Base-by-base conservation (phyloP, 2,797 vertebrate genomes). In the Pagetopsis macropterus region DNA sequence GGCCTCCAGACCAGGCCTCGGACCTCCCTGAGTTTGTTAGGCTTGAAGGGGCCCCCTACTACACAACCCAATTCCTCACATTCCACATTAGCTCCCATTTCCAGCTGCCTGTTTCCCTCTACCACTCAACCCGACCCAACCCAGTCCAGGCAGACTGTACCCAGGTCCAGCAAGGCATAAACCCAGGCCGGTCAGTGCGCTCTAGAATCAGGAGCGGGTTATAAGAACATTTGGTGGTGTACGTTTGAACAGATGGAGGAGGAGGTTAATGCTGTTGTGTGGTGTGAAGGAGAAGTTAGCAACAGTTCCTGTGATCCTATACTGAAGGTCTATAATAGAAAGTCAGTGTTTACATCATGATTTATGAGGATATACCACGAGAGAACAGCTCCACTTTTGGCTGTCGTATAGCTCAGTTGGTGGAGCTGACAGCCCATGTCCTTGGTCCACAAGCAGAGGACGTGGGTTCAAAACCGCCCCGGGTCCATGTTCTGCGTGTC, bases 11-110 rank as follows among this genome's bases (percentile, higher is more conserved):
- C 94, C 93, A 94, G 92, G 89, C 91, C 92, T 92, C 65, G 90
- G 95, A 95, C 95, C 95, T 95, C 95, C 95, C 93, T 95, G 93
- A 94, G 94, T 96, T 95, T 96, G 95, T 95, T 95, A 95, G 94
- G 92, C 92, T 95, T 94, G 91, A 90, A 93, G 94, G 94, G 94
- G 93, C 91, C 94, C 93, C 91, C 89, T 92, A 94, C 93, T 91
- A 93, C 94, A 94, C 92, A 88, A 85, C 91, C 92, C 93, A 95
- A 94, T 95, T 95, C 94, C 91, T 94, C 84, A 92, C 94, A 95
- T 95, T 95, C 94, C 94, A 93, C 90, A 93, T 95, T 91, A 94
- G 93, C 93, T 94, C 90, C 89, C 89, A 94, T 92, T 94, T 94
- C 93, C 93, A 94, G 93, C 92, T 94, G 94, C 92, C 89, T 90